These are phyloP conservation scores for Galagoides demidoff DNA, from an alignment of 2,797 vertebrate species.

Conservation along the genomic window DNA sequence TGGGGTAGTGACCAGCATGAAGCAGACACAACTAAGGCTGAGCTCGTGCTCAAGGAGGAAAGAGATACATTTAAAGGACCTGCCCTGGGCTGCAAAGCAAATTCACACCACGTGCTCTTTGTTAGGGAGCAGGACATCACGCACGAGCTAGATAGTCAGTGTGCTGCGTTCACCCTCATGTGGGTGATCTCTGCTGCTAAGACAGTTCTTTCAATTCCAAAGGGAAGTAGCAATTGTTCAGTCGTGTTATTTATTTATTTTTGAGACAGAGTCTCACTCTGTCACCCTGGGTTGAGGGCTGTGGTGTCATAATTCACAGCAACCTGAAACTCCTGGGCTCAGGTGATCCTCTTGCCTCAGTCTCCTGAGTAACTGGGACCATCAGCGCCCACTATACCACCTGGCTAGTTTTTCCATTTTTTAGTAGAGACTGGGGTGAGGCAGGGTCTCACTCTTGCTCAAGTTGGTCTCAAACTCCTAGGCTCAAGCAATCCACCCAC, in stretches of 20 bases:
- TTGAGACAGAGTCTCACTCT: too few species aligned
- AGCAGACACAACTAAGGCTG: background rate
- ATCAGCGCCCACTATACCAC: too few species aligned
- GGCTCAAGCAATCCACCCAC: too few species aligned
- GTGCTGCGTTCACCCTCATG: background rate
- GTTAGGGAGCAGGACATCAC: background rate
- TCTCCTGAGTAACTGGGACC: too few species aligned
- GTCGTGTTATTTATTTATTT: background rate
- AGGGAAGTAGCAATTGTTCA: background rate
- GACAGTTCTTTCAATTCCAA: background rate
- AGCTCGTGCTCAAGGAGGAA: conserved; percentile 35
- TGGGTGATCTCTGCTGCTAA: background rate
- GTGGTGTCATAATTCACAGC: too few species aligned
- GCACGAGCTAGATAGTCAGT: background rate
- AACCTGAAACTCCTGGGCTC: too few species aligned
- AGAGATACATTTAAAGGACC: background rate
- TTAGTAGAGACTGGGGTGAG: too few species aligned
- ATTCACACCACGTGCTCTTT: background rate
- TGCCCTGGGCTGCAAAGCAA: background rate
- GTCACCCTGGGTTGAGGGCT: too few species aligned
- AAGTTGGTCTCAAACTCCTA: too few species aligned
- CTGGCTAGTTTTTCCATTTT: too few species aligned
- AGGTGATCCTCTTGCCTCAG: too few species aligned
- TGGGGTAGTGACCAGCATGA: background rate
- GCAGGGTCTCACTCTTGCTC: too few species aligned